Base-by-base conservation (phyloP, 2,888 invertebrate species). In the Gisinianus flammeolus region DNA sequence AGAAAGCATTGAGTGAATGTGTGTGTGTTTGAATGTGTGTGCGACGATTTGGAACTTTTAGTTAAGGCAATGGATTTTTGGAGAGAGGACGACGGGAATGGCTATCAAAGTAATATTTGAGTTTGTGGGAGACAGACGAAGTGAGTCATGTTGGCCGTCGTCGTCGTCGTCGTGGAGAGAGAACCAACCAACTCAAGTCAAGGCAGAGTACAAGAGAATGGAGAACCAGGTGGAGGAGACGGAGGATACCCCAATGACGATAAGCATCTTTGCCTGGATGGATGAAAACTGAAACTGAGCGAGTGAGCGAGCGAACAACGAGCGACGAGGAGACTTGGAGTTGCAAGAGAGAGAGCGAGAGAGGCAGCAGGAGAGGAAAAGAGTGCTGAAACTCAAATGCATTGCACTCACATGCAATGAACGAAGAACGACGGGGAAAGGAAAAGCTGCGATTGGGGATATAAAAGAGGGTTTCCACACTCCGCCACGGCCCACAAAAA, bases 181-280 rank as follows among this genome's bases (percentile, higher is more conserved):
- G 35, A 12, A 35, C 35, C 5, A 35, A 35, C 35, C 35, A 35
- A 35, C 35, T 35, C 12, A 35, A 35, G 44, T 16, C 44, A 16
- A 44, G 19, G 44, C 19, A 28, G 62, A 62, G 62, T 24, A 26
- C 26, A 12, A 62, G 24, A 6, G 26, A 16, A 16, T 8, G 28
- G 19, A 71, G 30, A 64, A 64, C 74, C 74, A 74, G 74, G 74
- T 74, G 74, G 74, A 74, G 73, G 52, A 28, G 73, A 73, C 26
- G 62, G 72, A 72, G 73, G 73, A 62, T 58, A 70, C 70, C 70
- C 62, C 56, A 8, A 28, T 28, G 44, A 64, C 35, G 66, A 62
- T 74, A 64, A 74, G 44, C 74, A 74, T 74, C 64, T 24, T 24
- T 31, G 24, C 31, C 26, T 24, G 33, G 74, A 64, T 64, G 74